These are phyloP conservation scores for Vidua chalybeata DNA, from an alignment of 2,113 vertebrate genomes.

Conservation along the genomic window DNA sequence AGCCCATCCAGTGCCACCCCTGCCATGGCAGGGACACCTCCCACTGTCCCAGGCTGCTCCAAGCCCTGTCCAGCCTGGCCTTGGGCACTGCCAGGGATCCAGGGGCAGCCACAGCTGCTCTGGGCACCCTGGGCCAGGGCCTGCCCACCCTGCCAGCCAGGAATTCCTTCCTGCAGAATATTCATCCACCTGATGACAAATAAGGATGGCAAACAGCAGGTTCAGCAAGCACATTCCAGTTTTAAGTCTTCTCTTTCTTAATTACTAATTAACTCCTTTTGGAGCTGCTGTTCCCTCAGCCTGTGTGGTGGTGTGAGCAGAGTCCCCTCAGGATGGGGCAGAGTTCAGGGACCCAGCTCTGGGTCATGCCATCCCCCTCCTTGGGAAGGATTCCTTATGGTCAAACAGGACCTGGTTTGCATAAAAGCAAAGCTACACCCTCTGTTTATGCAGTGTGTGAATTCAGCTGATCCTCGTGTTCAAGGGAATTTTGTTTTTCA, in stretches of 20 bases:
- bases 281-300: neutral
- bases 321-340: neutral
- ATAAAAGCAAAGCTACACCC: neutral
- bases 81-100: neutral
- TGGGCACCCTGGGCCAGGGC: neutral
- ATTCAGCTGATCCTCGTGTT: neutral
- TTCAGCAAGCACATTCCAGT: neutral
- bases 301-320: neutral
- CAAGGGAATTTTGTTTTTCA: neutral
- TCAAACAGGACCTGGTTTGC: neutral
- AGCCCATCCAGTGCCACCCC: neutral
- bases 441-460: neutral
- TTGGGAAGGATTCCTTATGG: neutral
- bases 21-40: neutral
- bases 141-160: accelerated
- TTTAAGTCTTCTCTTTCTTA: neutral
- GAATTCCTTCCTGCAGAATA: neutral
- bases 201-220: accelerated
- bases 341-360: neutral
- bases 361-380: neutral
- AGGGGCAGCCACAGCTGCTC: neutral
- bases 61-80: neutral
- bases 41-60: neutral
- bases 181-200: neutral
- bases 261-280: slow-evolving; percentile 54